These are phyloP conservation scores for Morpho deidamia DNA, from an alignment of 2,888 invertebrate species.

Conservation along the genomic window DNA sequence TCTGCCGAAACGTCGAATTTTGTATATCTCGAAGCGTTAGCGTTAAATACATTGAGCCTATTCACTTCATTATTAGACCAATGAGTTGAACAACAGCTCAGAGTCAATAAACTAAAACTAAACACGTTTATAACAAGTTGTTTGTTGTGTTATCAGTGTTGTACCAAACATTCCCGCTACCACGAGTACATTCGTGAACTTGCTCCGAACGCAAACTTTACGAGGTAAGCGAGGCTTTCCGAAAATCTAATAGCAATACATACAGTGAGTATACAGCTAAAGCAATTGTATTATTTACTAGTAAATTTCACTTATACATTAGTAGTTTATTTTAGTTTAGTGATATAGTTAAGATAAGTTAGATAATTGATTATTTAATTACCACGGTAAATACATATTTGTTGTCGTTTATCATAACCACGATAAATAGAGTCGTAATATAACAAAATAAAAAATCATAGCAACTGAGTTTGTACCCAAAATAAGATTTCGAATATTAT, in stretches of 20 bases:
- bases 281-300: no score
- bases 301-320: no score
- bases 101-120: slow-evolving; percentile 74
- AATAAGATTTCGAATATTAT: no score
- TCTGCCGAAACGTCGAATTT: no score
- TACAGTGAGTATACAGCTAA: neutral
- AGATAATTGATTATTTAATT: no score
- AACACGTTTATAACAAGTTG: slow-evolving; percentile 78
- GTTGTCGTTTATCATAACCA: neutral
- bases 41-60: slow-evolving; percentile 53
- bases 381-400: neutral
- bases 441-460: no score
- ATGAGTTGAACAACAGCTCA: slow-evolving; percentile 74
- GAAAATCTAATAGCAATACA: slow-evolving; percentile 28
- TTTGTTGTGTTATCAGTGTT: slow-evolving; percentile 76
- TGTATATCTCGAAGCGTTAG: slow-evolving; percentile 11
- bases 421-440: no score
- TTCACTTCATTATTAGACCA: slow-evolving; percentile 72
- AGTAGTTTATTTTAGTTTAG: no score
- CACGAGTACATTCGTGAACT: slow-evolving; percentile 58
- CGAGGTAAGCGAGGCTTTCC: slow-evolving; percentile 46
- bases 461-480: no score
- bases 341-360: no score
- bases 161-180: slow-evolving; percentile 68
- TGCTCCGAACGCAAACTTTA: slow-evolving; percentile 71